A percentile compares a stretch with the other conserved stretches of the same genome.
Conservation (phyloP, 2,113 vertebrate species). For the Hypocryptadius cinnamomeus region DNA sequence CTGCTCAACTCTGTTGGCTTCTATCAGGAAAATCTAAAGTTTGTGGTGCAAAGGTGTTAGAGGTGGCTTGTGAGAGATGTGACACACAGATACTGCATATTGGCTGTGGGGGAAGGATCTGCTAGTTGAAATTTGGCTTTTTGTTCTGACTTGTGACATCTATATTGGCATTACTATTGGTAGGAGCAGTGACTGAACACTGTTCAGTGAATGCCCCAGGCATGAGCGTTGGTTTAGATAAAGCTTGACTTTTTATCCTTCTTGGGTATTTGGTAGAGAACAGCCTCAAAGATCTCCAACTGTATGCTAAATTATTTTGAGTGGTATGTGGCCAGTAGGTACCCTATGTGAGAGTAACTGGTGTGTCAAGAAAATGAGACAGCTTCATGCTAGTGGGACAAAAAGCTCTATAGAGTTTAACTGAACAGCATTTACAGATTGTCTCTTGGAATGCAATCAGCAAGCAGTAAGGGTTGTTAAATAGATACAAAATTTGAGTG, state of each 20-base stretch:
- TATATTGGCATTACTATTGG: background rate
- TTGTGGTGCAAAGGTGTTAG: background rate
- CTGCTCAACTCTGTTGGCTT: background rate
- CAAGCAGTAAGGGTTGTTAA: background rate
- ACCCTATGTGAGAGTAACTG: background rate
- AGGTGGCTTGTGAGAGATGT: background rate
- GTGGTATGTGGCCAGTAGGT: background rate
- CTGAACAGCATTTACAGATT: background rate
- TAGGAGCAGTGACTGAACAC: background rate
- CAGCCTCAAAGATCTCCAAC: background rate
- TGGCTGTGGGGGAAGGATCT: background rate
- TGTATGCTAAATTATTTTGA: background rate
- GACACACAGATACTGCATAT: background rate
- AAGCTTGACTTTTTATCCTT: background rate
- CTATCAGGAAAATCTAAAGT: background rate
- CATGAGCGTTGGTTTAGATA: fast-evolving
- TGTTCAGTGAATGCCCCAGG: background rate
- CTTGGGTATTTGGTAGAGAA: background rate
- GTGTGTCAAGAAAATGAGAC: background rate
- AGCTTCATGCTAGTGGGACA: background rate
- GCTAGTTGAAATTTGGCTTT: background rate
- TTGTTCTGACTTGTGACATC: background rate
- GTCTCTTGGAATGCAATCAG: background rate
- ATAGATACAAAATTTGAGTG: background rate
- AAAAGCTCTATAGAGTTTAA: background rate